Base-by-base conservation (phyloP, 2,797 vertebrate species). In the Capromys pilorides region DNA sequence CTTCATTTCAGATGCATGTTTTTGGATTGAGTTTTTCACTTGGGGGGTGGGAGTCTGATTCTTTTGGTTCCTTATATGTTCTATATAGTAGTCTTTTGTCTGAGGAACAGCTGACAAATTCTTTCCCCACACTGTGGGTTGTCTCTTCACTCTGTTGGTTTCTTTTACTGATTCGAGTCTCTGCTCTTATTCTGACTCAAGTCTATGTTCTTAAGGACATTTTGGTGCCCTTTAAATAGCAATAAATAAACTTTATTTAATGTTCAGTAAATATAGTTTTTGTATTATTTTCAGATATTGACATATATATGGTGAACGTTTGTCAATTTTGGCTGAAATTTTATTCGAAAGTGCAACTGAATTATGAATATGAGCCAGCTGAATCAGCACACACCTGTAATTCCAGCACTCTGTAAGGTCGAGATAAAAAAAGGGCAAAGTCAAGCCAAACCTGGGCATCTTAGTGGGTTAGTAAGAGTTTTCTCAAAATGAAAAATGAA, bases 271-370 rank as follows among this genome's bases (percentile, higher is more conserved):
- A 67, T 51, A 36, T 14, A 69, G 57, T 69, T 77, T 95, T 49
- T 62, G 1, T 18, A 57, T 2, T 19, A 51, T 64, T 78, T 94
- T 28, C 33, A 83, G 41, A 62, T 41, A 85, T 91, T 54, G 10
- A 45, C 1, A 13, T n/a, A 39, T n/a, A 80, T 13, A 66, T 19
- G 51, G 73, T 62, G n/a, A 83, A 83, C 49, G 16, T 88, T 69
- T 95, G 59, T 64, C 66, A 26, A 31, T 64, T 82, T 91, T 49
- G 14, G 93, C 45, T 91, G n/a, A 90, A 93, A 95, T 80, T 86
- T 21, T 61, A 21, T 31, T 61, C 45, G 75, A 66, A 85, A 39
- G 73, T 61, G 49, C 87, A 66, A 80, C 49, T 59, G 57, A 78
- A 39, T 91, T 69, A 61, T 21, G 8, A 79, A 0, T 28, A 73